Percentiles rank a stretch among this genome's conserved stretches.
These are phyloP conservation scores for Drepana arcuata DNA, from an alignment of 1,140 invertebrate species.

Conservation along the genomic window DNA sequence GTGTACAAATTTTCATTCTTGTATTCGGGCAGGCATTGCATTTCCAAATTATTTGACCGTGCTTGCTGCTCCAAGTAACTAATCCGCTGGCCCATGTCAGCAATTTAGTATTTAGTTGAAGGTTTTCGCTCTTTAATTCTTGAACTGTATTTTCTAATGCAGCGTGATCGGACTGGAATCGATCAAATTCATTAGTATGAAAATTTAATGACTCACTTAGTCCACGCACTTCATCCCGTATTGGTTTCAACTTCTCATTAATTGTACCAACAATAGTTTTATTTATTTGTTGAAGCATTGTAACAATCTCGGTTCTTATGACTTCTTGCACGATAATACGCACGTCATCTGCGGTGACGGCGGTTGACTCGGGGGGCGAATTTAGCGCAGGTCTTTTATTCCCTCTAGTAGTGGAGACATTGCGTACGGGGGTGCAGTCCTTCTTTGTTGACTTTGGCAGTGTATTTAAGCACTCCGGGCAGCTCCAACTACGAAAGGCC, in stretches of 20 bases:
- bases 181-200: too few species aligned
- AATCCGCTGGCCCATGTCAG: too few species aligned
- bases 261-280: background rate
- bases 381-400: background rate
- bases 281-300: background rate
- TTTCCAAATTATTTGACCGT: conserved; percentile 8
- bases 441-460: too few species aligned
- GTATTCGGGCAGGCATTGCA: conserved; percentile 11
- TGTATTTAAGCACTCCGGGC: background rate
- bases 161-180: too few species aligned
- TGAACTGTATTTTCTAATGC: conserved; percentile 1
- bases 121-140: background rate
- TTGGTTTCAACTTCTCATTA: background rate
- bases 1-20: conserved; percentile 9
- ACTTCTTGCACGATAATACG: background rate
- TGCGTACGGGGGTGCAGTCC: background rate
- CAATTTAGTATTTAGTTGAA: too few species aligned
- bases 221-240: background rate
- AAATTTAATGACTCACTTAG: background rate
- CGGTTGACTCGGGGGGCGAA: background rate
- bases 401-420: background rate
- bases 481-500: background rate
- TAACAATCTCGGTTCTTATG: background rate
- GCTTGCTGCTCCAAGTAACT: conserved; percentile 8
- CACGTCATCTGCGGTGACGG: background rate